Evolutionary conservation across 2,797 vertebrate genomes (phyloP), one percentile per base, ranked within the genome.

Genomic region (Lagodon rhomboides): DNA sequence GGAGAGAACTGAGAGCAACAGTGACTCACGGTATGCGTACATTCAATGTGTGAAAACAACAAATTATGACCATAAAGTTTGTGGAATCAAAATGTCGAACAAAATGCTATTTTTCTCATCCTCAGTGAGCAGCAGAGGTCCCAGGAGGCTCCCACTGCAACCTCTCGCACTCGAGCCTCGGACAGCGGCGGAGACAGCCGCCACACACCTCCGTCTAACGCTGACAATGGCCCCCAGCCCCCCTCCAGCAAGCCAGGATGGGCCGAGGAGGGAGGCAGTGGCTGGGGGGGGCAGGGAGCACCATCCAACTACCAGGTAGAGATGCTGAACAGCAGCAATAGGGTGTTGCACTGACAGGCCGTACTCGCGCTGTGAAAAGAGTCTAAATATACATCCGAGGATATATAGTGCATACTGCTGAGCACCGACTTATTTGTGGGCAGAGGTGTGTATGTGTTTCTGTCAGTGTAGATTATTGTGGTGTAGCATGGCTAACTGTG

Each of bases 231-330:
- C 30, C 92, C 94, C 25, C 90, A 91, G 68, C 92, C 91, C 27
- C 93, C 96, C 86, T 95, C 94, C 88, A 92, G 95, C 84, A 98
- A 97, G 95, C 94, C 95, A 72, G 96, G 94, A 86, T 95, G 96
- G 96, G 90, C 94, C 88, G 97, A 98, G 94, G 96, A 95, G 89
- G 88, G 95, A 91, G 83, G 93, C 87, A 83, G 94, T 85, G 81
- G 94, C 92, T 87, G 77, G 96, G 50, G 88, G 60, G 81, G 92
- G 82, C 91, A 96, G 87, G 94, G 95, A 85, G 93, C 81, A 80
- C 88, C 92, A 80, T 85, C 91, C 87, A 95, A 85, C 71, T 96
- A 95, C 87, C 96, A 97, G 95, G 97, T 98, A 94, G 84, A 30
- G 60, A 81, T 38, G 47, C 50, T 71, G 49, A 62, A 67, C 17